Conservation (phyloP, 1,140 invertebrate genomes). For the Bathynomus jamesi region DNA sequence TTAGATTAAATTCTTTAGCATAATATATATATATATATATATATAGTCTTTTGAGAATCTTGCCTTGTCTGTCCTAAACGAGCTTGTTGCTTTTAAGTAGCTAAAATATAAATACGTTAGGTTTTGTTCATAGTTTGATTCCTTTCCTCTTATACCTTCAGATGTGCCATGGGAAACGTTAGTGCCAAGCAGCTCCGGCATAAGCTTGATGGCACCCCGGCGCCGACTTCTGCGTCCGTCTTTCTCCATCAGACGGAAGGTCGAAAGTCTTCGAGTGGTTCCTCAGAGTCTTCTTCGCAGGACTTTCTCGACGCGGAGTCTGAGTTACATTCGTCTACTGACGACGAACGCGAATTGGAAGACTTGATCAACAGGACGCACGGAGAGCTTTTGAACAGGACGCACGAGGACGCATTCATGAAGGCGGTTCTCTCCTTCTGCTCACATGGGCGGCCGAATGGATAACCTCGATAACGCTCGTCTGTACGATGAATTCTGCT, state of each 20-base stretch:
- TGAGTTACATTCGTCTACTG: not conserved
- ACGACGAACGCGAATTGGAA: not conserved
- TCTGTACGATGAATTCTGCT: constrained; percentile 30
- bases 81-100: not conserved
- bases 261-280: not conserved
- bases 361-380: not conserved
- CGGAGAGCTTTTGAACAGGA: not conserved
- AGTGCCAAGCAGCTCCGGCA: not conserved
- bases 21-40: too few relatives aligned
- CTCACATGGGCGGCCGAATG: constrained; percentile 26
- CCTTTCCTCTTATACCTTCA: not conserved
- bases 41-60: too few relatives aligned
- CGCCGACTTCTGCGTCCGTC: not conserved
- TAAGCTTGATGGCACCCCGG: too few relatives aligned
- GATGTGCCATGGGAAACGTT: not conserved
- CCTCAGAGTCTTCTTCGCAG: not conserved
- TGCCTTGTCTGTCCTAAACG: too few relatives aligned
- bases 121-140: not conserved
- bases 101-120: not conserved
- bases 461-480: constrained; percentile 26
- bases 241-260: not conserved
- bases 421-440: constrained; percentile 22
- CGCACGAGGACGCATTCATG: constrained; percentile 26
- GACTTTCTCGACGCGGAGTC: not conserved
- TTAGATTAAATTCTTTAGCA: too few relatives aligned